Conservation (phyloP, 2,113 vertebrate species). For the Agelaius phoeniceus region DNA sequence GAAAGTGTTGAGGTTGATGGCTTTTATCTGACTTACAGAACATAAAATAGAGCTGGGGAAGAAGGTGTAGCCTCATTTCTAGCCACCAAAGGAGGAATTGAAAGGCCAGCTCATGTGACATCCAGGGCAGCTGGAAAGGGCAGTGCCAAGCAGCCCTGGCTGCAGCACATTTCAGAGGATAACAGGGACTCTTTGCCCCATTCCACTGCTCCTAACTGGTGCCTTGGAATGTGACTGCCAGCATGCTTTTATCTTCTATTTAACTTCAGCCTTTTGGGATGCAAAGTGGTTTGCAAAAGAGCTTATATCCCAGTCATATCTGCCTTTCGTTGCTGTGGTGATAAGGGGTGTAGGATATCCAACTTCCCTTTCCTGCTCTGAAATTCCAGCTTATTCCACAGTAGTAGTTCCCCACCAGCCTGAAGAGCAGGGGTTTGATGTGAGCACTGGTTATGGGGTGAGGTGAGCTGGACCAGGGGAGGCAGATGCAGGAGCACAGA, state of each 20-base stretch:
- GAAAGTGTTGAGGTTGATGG: not conserved
- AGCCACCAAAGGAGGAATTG: not conserved
- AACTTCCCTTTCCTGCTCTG: not conserved
- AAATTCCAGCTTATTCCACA: not conserved
- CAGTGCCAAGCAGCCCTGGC: not conserved
- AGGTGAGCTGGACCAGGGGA: not conserved
- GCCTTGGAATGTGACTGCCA: not conserved
- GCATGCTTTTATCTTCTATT: not conserved
- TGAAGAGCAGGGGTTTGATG: not conserved
- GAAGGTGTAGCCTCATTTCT: not conserved
- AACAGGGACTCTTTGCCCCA: not conserved
- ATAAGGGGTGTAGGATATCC: not conserved
- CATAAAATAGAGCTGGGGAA: not conserved
- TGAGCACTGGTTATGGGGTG: not conserved
- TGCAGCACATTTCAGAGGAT: not conserved
- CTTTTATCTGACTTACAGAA: not conserved
- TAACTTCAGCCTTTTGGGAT: not conserved
- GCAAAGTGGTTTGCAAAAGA: conserved; percentile 4
- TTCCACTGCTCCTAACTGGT: not conserved
- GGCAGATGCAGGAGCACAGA: not conserved
- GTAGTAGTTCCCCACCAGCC: not conserved
- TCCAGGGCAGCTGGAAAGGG: not conserved
- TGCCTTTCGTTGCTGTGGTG: not conserved
- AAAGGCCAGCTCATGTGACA: not conserved
- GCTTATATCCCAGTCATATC: not conserved